Conservation (phyloP, 92 coral and sea anemone species). For the Anthopleura xanthogrammica region DNA sequence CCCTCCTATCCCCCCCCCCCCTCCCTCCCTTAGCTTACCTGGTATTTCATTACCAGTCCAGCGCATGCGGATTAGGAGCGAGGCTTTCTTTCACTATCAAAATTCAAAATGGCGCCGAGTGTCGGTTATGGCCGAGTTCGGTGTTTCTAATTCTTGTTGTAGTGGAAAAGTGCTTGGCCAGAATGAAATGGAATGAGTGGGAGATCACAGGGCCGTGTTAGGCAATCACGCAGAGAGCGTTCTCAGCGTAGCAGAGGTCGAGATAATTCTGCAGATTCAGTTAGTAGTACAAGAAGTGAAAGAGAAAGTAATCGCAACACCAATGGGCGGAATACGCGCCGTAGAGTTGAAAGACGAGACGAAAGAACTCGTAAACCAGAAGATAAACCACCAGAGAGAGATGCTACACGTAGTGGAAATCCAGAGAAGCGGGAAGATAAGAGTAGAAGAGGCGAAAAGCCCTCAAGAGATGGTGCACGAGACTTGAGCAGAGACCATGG, state of each 20-base stretch:
- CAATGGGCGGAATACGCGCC: constrained; percentile 84
- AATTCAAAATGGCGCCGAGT: constrained; percentile 94
- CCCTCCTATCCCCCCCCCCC: background rate
- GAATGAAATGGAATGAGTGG: constrained; percentile 99
- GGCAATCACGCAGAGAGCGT: constrained; percentile 99
- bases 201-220: constrained; percentile 99
- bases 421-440: constrained; percentile 56
- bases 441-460: constrained; percentile 59
- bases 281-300: constrained; percentile 88
- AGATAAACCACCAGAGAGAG: constrained; percentile 76
- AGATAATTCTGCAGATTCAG: constrained; percentile 95
- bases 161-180: constrained; percentile 74
- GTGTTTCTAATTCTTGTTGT: constrained; percentile 60
- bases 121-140: constrained; percentile 57
- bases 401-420: constrained; percentile 55
- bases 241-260: constrained; percentile 94
- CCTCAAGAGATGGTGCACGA: constrained; percentile 50
- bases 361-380: constrained; percentile 79
- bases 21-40: background rate
- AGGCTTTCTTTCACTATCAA: constrained; percentile 36
- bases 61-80: constrained; percentile 23
- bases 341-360: constrained; percentile 85
- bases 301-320: constrained; percentile 58
- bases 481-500: constrained; percentile 62
- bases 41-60: constrained; percentile 19